Percentiles rank a stretch among this genome's conserved stretches.
phyloP scores from a whole-genome alignment of 2,113 vertebrate genomes.

The Ivindomyrus marchei region DNA sequence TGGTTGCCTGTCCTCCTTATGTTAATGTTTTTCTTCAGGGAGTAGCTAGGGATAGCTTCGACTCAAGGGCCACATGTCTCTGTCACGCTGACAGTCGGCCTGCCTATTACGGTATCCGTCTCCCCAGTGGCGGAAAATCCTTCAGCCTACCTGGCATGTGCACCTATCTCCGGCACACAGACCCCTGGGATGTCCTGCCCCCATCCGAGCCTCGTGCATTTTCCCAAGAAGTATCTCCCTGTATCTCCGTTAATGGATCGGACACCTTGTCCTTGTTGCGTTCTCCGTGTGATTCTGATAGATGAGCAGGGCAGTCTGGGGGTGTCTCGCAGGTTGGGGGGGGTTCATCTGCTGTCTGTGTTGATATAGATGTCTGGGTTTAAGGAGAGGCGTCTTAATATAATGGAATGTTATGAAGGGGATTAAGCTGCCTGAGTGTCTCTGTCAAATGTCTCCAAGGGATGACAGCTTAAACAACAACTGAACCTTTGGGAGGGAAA shows the following conservation, averaged over 20 bases:
- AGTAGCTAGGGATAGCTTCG: neutral
- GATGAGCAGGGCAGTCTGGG: slow-evolving; percentile 56
- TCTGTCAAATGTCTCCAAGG: slow-evolving; percentile 36
- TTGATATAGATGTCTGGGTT: slow-evolving; percentile 55
- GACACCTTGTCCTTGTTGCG: slow-evolving; percentile 40
- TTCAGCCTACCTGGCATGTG: neutral
- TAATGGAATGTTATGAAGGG: slow-evolving; percentile 45
- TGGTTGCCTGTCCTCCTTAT: neutral
- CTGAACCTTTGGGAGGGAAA: neutral
- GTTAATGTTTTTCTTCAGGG: neutral
- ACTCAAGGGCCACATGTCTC: neutral
- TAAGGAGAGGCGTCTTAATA: slow-evolving; percentile 40
- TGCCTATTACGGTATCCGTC: neutral
- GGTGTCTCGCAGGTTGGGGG: slow-evolving; percentile 49
- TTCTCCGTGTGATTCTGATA: slow-evolving; percentile 58
- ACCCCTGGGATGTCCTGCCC: neutral
- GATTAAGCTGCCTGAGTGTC: slow-evolving; percentile 44
- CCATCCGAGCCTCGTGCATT: neutral
- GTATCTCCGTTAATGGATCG: slow-evolving; percentile 26
- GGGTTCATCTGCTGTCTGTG: slow-evolving; percentile 50
- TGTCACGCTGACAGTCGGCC: neutral
- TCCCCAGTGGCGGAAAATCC: neutral
- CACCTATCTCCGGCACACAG: neutral
- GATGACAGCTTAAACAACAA: slow-evolving; percentile 16
- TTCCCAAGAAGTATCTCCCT: slow-evolving; percentile 8